A percentile compares a stretch with the other conserved stretches of the same genome.
Conservation (phyloP, 2,888 invertebrate species). For the Spicauda simplicius region DNA sequence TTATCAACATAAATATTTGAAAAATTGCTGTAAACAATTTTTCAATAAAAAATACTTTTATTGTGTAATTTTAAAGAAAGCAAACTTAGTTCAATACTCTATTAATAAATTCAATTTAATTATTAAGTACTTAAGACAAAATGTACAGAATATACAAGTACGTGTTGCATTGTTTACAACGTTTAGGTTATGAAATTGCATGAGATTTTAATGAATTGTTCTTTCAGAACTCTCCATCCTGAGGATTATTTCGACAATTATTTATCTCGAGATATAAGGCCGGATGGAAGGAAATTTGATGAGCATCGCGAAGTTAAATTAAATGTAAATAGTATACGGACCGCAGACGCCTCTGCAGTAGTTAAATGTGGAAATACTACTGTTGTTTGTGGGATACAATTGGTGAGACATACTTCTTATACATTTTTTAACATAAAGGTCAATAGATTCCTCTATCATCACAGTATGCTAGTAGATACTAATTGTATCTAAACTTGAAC, state of each 20-base stretch:
- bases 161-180: not conserved
- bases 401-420: constrained; percentile 80
- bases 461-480: too few species aligned
- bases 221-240: constrained; percentile 88
- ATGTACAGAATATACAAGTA: not conserved
- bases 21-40: too few species aligned
- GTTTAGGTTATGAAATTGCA: too few species aligned
- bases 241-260: constrained; percentile 91
- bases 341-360: constrained; percentile 90
- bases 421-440: too few species aligned
- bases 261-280: constrained; percentile 88
- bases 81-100: not conserved
- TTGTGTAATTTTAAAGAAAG: too few species aligned
- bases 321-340: constrained; percentile 68
- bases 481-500: too few species aligned
- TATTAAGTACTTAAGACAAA: not conserved
- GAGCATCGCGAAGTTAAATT: constrained; percentile 87
- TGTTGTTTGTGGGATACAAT: constrained; percentile 93
- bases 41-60: too few species aligned
- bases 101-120: not conserved
- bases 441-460: too few species aligned
- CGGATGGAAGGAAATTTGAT: constrained; percentile 90
- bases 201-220: not conserved
- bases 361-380: constrained; percentile 93
- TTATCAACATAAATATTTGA: too few species aligned